These are phyloP conservation scores for Trachops cirrhosus DNA, from an alignment of 2,797 vertebrate species.

Conservation along the genomic window DNA sequence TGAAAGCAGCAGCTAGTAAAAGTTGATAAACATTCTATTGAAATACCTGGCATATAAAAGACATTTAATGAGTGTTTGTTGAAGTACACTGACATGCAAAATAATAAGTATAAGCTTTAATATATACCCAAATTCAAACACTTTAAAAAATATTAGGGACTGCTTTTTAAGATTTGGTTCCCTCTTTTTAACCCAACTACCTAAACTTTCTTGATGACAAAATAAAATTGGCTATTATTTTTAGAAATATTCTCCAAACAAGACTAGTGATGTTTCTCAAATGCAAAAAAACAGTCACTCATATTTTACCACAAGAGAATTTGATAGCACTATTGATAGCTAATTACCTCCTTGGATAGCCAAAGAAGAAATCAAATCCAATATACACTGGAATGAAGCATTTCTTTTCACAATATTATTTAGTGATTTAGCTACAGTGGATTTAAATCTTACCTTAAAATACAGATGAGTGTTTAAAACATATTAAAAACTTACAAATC, in stretches of 20 bases:
- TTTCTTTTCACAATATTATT: constrained; percentile 38
- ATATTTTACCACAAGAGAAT: background rate
- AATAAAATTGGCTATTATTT: background rate
- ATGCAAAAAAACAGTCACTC: background rate
- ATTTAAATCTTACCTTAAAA: constrained; percentile 47
- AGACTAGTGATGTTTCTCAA: background rate
- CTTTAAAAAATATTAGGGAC: constrained; percentile 15
- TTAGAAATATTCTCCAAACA: background rate
- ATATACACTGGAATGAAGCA: background rate
- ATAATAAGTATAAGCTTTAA: background rate
- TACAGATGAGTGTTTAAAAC: constrained; percentile 11
- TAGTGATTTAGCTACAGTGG: background rate
- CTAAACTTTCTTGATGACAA: constrained; percentile 23
- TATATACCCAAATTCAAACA: constrained; percentile 23
- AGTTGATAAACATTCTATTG: background rate
- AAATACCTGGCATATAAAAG: background rate
- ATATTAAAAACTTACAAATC: background rate
- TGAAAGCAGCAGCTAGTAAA: constrained; percentile 22
- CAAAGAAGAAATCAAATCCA: constrained; percentile 41
- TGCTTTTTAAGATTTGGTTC: background rate
- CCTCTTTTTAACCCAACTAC: constrained; percentile 8
- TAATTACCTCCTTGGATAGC: constrained; percentile 20
- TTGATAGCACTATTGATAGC: background rate
- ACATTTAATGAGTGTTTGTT: constrained; percentile 1
- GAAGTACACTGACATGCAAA: background rate